Conservation (phyloP, 2,797 vertebrate species). For the Manis crassicaudata region DNA sequence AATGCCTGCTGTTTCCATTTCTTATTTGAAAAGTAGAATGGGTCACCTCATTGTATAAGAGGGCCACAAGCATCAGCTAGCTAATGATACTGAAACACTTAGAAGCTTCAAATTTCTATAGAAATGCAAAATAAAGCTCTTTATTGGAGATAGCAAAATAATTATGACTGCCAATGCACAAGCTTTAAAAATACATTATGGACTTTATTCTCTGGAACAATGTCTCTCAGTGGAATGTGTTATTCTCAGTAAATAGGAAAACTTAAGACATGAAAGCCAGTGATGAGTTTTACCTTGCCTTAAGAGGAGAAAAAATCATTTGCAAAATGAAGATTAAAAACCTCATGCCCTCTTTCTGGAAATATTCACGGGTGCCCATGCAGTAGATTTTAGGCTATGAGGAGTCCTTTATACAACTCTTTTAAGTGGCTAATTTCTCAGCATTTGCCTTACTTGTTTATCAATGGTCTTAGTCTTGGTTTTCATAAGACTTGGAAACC, state of each 20-base stretch:
- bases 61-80: not conserved
- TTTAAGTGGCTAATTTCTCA: not conserved
- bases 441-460: not conserved
- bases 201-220: slow-evolving; percentile 23
- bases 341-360: not conserved
- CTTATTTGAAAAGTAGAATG: not conserved
- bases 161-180: not conserved
- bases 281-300: slow-evolving; percentile 19
- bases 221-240: not conserved
- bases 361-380: not conserved
- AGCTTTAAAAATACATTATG: not conserved
- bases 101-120: not conserved
- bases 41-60: not conserved
- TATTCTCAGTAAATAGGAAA: slow-evolving; percentile 29
- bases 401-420: not conserved
- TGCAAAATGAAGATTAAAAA: not conserved
- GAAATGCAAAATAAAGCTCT: not conserved
- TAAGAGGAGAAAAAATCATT: not conserved
- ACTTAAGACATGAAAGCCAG: not conserved
- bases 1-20: not conserved
- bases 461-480: not conserved
- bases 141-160: not conserved
- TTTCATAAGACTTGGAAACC: not conserved
- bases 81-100: not conserved
- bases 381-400: not conserved